These are phyloP conservation scores for Ceraclea dissimilis DNA, from an alignment of 2,888 invertebrate genomes.

Conservation along the genomic window DNA sequence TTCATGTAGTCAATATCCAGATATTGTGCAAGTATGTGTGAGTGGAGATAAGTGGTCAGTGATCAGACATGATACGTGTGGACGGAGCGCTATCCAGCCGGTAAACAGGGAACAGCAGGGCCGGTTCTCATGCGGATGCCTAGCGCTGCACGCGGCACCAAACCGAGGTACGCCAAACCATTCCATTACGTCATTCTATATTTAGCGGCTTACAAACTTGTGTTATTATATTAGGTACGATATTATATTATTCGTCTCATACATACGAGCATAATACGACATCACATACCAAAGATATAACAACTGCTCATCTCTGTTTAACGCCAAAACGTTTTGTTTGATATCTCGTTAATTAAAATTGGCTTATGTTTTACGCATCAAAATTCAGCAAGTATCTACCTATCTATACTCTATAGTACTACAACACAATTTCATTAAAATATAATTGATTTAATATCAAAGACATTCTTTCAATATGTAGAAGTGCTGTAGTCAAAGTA, in stretches of 20 bases:
- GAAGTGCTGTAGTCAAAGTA: too few species aligned
- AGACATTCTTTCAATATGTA: too few species aligned
- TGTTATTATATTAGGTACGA: neutral
- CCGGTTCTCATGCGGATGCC: neutral
- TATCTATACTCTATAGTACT: too few species aligned
- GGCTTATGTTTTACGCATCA: conserved; percentile 1
- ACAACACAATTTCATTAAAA: too few species aligned
- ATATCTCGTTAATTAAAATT: conserved; percentile 12
- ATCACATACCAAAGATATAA: neutral
- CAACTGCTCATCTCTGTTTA: neutral
- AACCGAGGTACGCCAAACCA: conserved; percentile 9
- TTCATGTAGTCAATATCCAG: neutral
- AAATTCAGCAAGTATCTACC: too few species aligned
- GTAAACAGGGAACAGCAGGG: neutral
- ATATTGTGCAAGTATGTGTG: neutral
- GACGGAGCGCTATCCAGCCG: neutral
- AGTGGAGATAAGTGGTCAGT: neutral
- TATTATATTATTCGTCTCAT: neutral
- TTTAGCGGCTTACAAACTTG: conserved; percentile 12
- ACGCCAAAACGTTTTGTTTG: conserved; percentile 14
- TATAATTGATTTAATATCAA: too few species aligned
- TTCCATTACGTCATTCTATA: conserved; percentile 24
- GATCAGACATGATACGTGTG: neutral
- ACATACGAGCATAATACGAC: neutral
- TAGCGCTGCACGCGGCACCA: conserved; percentile 22